Percentiles rank a stretch among this genome's conserved stretches.
phyloP scores from a whole-genome alignment of 2,113 vertebrate genomes.

The Vicugna pacos region DNA sequence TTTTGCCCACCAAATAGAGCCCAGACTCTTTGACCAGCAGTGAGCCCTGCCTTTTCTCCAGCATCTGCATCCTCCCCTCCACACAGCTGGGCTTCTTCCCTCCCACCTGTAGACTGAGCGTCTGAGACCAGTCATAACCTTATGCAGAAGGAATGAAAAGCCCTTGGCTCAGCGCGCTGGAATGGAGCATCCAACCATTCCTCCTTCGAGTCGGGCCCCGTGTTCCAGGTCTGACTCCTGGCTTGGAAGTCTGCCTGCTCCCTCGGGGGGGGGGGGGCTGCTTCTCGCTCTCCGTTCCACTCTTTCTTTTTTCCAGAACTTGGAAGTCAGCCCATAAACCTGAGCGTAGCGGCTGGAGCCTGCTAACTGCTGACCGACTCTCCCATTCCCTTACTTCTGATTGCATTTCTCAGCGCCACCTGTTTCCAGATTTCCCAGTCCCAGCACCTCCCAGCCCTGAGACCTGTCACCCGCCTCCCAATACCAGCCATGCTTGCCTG shows the following conservation, averaged over 20 bases:
- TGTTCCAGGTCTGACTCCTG: constrained; percentile 57
- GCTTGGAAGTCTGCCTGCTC: constrained; percentile 64
- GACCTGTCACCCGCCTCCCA: not conserved
- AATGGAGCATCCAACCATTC: not conserved
- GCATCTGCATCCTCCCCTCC: not conserved
- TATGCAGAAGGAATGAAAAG: constrained; percentile 40
- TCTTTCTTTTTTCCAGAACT: constrained; percentile 49
- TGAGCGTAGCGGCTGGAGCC: constrained; percentile 12
- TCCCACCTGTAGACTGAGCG: not conserved
- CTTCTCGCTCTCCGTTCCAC: constrained; percentile 53
- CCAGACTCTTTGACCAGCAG: not conserved
- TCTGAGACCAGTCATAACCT: not conserved
- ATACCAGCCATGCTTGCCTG: not conserved
- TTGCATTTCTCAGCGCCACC: constrained; percentile 56
- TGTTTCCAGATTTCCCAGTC: not conserved
- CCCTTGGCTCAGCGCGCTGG: constrained; percentile 16
- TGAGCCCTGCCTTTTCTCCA: not conserved
- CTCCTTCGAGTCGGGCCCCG: not conserved
- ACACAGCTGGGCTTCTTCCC: not conserved
- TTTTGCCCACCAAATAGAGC: not conserved
- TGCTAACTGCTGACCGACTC: constrained; percentile 43
- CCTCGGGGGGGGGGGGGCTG: constrained; percentile 12
- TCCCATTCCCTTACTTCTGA: constrained; percentile 12
- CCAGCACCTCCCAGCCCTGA: not conserved
- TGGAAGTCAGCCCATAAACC: constrained; percentile 60